Evolutionary conservation across 2,113 vertebrate species (phyloP).

Genomic region (Chloropsis cyanopogon): DNA sequence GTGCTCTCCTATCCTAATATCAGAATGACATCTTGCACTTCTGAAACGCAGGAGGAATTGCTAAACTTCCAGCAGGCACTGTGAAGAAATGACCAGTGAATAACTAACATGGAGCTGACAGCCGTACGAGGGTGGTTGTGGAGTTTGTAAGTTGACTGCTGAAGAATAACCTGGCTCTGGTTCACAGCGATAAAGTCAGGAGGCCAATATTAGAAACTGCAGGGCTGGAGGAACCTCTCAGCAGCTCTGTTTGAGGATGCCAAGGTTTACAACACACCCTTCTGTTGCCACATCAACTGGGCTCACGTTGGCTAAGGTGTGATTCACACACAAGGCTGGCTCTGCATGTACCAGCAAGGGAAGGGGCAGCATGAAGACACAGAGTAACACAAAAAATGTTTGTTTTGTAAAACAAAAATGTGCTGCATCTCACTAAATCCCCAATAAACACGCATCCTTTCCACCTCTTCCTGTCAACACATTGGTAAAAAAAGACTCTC

Average conservation of each 20-base stretch:
- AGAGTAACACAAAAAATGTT: not conserved
- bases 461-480: not conserved
- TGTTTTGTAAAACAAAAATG: too few species aligned
- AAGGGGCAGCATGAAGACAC: not conserved
- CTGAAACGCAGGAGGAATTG: not conserved
- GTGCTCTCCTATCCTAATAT: not conserved
- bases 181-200: slow-evolving; percentile 12
- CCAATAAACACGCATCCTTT: not conserved
- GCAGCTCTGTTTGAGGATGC: not conserved
- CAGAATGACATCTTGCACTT: not conserved
- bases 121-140: not conserved
- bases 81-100: not conserved
- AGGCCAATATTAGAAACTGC: slow-evolving; percentile 4
- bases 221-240: not conserved
- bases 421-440: not conserved
- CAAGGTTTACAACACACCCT: not conserved
- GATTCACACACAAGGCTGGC: not conserved
- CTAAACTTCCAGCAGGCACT: not conserved
- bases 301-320: not conserved
- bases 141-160: not conserved
- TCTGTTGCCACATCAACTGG: not conserved
- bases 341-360: not conserved
- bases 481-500: not conserved
- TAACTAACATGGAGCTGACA: not conserved
- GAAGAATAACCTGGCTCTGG: slow-evolving; percentile 8